Evolutionary conservation across 2,113 vertebrate genomes (phyloP).

Genomic region (Eublepharis macularius): DNA sequence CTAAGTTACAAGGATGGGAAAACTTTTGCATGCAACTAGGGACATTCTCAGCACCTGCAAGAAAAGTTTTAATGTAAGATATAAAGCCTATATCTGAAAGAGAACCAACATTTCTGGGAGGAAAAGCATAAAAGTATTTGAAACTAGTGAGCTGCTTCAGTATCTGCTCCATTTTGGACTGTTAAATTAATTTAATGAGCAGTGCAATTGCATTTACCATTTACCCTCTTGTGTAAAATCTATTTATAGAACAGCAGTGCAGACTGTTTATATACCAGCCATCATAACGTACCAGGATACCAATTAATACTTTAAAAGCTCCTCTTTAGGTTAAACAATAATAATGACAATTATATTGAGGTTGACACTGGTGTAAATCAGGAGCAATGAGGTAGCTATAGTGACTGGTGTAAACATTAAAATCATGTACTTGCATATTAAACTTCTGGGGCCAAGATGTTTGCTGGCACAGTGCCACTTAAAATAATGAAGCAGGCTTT

Average conservation of each 20-base stretch:
- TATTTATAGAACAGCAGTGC: neutral
- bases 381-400: neutral
- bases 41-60: slow-evolving; percentile 78
- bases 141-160: neutral
- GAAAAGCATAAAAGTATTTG: slow-evolving; percentile 18
- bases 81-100: slow-evolving; percentile 78
- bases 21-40: neutral
- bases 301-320: neutral
- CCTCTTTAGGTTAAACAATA: neutral
- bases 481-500: neutral
- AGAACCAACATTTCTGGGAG: slow-evolving; percentile 70
- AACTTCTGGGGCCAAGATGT: neutral
- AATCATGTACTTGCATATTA: neutral
- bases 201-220: slow-evolving; percentile 8
- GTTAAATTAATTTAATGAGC: slow-evolving; percentile 16
- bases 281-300: neutral
- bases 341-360: neutral
- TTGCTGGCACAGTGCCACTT: neutral
- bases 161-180: neutral
- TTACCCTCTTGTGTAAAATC: neutral
- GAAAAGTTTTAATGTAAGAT: slow-evolving; percentile 77
- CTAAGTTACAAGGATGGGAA: neutral
- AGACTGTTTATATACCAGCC: neutral
- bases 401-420: neutral
- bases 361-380: neutral